These are phyloP conservation scores for Rhingia rostrata DNA, from an alignment of 2,888 invertebrate genomes.

Conservation along the genomic window DNA sequence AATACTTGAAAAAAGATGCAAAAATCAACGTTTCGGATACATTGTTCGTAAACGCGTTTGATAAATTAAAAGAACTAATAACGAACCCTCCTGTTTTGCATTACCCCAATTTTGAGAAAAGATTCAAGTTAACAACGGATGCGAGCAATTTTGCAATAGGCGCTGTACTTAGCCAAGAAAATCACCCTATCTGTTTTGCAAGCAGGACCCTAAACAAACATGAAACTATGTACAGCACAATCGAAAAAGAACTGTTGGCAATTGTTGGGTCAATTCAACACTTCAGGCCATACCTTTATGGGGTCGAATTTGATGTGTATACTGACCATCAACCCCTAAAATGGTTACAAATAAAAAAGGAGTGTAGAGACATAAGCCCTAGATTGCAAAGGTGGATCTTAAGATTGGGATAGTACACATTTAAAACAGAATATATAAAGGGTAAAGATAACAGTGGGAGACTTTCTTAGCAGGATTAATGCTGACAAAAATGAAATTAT, in stretches of 20 bases:
- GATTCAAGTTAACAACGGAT: slow-evolving; percentile 19
- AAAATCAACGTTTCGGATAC: slow-evolving; percentile 7
- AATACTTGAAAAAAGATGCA: slow-evolving; percentile 41
- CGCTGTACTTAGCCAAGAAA: not conserved
- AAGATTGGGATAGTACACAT: slow-evolving; percentile 38
- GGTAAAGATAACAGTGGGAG: slow-evolving; percentile 51
- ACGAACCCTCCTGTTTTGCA: slow-evolving; percentile 11
- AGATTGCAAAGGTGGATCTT: slow-evolving; percentile 45
- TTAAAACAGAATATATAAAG: slow-evolving; percentile 46
- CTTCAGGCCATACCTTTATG: slow-evolving; percentile 36
- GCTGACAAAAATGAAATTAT: slow-evolving; percentile 8
- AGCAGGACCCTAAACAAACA: slow-evolving; percentile 16
- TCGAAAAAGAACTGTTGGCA: slow-evolving; percentile 32
- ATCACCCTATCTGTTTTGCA: too few species aligned
- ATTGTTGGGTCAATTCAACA: slow-evolving; percentile 20
- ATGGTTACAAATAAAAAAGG: slow-evolving; percentile 41
- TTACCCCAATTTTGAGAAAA: slow-evolving; percentile 26
- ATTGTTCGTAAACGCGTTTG: slow-evolving; percentile 24
- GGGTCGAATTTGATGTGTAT: slow-evolving; percentile 6
- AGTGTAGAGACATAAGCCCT: slow-evolving; percentile 26
- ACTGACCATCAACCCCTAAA: slow-evolving; percentile 26
- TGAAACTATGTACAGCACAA: slow-evolving; percentile 24
- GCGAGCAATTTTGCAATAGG: slow-evolving; percentile 23
- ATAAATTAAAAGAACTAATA: too few species aligned
- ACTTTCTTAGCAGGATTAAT: slow-evolving; percentile 36